Percentiles rank a stretch among this genome's conserved stretches.
Evolutionary conservation across 2,113 vertebrate species (phyloP).

Genomic region (Anhinga anhinga): DNA sequence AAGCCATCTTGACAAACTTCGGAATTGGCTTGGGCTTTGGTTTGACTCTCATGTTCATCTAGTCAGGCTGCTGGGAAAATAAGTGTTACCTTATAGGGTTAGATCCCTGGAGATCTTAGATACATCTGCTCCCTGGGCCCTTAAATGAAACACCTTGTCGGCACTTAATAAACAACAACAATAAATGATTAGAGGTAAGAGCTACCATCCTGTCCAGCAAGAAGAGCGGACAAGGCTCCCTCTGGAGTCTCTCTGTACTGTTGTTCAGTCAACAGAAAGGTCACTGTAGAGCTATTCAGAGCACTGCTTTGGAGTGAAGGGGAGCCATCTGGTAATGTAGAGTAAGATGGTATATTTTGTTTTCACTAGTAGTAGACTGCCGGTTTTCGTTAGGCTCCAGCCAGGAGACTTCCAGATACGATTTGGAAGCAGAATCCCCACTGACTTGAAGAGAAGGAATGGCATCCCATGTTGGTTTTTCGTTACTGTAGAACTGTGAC

Average conservation of each 20-base stretch:
- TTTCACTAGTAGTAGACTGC: neutral
- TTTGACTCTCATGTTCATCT: neutral
- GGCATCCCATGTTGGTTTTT: neutral
- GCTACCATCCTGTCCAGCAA: neutral
- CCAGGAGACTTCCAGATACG: neutral
- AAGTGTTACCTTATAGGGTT: neutral
- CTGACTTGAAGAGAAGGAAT: neutral
- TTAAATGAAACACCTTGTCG: slow-evolving; percentile 15
- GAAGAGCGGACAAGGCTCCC: neutral
- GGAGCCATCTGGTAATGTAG: neutral
- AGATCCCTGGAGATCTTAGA: neutral
- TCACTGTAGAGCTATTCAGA: neutral
- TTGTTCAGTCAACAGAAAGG: neutral
- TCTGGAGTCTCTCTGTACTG: neutral
- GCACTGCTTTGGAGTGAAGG: neutral
- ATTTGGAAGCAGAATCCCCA: neutral
- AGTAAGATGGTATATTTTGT: neutral
- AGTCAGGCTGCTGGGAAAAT: neutral
- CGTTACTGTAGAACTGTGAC: neutral
- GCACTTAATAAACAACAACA: neutral
- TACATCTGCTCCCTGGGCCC: neutral
- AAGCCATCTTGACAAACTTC: neutral
- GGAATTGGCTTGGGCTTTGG: neutral
- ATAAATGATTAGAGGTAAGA: neutral
- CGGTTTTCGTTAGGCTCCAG: neutral